These are phyloP conservation scores for Itoplectis maculator DNA, from an alignment of 2,888 invertebrate species.

Conservation along the genomic window DNA sequence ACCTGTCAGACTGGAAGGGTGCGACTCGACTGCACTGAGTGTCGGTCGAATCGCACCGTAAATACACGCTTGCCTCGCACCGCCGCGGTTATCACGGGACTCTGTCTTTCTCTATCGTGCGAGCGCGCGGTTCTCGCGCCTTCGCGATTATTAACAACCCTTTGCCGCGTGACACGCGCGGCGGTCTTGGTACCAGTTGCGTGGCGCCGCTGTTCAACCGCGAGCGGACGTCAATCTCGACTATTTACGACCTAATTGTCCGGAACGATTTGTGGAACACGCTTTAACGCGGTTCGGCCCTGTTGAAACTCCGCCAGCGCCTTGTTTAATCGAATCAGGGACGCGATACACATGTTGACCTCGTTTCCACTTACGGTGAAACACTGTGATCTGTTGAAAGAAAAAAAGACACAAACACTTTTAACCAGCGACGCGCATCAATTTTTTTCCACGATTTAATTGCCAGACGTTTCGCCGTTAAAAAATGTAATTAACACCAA, in stretches of 20 bases:
- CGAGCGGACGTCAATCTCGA: slow-evolving; percentile 21
- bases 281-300: slow-evolving; percentile 21
- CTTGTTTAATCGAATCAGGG: not conserved
- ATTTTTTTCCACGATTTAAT: no score
- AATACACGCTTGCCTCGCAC: slow-evolving; percentile 19
- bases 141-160: slow-evolving; percentile 49
- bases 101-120: not conserved
- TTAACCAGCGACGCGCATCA: no score
- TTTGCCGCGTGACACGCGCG: slow-evolving; percentile 7
- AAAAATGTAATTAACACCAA: no score
- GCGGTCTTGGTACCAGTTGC: slow-evolving; percentile 10
- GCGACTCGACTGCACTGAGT: slow-evolving; percentile 2
- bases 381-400: no score
- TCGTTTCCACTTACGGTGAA: not conserved
- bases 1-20: slow-evolving; percentile 32
- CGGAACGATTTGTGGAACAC: slow-evolving; percentile 51
- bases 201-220: slow-evolving; percentile 14
- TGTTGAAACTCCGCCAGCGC: not conserved
- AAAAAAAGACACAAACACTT: no score
- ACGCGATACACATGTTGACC: not conserved
- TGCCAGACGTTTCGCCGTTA: no score
- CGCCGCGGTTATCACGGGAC: slow-evolving; percentile 39
- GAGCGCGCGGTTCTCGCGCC: slow-evolving; percentile 10
- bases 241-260: slow-evolving; percentile 51
- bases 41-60: not conserved